Evolutionary conservation across 2,797 vertebrate genomes (phyloP).

Genomic region (Pangasius sanitwongsei): DNA sequence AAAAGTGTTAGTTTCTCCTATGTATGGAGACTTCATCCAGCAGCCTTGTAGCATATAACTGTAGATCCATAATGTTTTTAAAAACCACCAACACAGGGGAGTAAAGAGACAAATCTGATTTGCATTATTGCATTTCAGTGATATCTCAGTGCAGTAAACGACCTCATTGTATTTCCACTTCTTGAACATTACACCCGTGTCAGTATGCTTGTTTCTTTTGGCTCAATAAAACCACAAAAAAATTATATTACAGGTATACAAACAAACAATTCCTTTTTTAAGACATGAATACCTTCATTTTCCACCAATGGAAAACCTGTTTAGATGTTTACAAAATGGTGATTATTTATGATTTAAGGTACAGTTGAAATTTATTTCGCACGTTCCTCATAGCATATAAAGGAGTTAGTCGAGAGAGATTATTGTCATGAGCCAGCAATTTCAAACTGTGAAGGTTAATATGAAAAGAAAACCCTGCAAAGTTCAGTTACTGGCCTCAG

Average conservation of each 20-base stretch:
- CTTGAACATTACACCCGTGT: background rate
- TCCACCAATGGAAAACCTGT: background rate
- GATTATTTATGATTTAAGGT: background rate
- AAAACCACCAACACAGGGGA: background rate
- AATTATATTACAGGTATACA: background rate
- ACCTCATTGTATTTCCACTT: background rate
- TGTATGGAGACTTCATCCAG: background rate
- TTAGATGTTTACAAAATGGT: background rate
- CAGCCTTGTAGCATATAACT: background rate
- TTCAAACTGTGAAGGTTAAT: background rate
- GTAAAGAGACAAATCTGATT: slow-evolving; percentile 10
- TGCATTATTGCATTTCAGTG: background rate
- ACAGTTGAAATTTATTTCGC: background rate
- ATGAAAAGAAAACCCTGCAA: background rate
- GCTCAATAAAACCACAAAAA: background rate
- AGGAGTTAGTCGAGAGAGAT: background rate
- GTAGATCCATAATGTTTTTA: background rate
- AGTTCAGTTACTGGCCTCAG: background rate
- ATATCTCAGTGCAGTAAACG: background rate
- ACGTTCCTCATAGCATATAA: background rate
- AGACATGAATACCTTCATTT: background rate
- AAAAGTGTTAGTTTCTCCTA: no score
- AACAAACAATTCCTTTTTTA: background rate
- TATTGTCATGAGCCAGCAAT: background rate
- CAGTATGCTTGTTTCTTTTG: background rate